Percentiles rank a stretch among this genome's conserved stretches.
Conservation (phyloP, 1,140 invertebrate species). For the Drosophila pruinosa region DNA sequence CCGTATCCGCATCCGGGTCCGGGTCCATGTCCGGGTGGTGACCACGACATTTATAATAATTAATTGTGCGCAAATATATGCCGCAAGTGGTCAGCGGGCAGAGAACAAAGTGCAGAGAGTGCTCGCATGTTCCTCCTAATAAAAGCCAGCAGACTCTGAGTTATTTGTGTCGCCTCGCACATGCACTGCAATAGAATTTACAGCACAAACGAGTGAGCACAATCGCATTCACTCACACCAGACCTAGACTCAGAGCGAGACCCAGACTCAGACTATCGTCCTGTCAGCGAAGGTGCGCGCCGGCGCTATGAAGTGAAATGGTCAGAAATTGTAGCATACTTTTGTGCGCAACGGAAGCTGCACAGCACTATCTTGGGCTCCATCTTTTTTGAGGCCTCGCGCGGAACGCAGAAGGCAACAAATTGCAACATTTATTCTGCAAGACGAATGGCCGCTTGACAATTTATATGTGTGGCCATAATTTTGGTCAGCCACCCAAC, state of each 20-base stretch:
- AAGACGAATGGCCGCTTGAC: constrained; percentile 80
- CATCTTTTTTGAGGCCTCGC: constrained; percentile 61
- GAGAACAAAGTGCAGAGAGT: constrained; percentile 20
- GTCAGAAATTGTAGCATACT: constrained; percentile 51
- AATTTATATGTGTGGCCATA: constrained; percentile 79
- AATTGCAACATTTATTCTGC: constrained; percentile 81
- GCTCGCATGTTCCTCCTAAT: constrained; percentile 42
- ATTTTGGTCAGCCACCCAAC: constrained; percentile 38
- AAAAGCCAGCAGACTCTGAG: constrained; percentile 63
- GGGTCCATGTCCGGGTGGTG: constrained; percentile 22
- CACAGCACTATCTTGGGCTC: constrained; percentile 36
- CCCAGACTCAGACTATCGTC: too few species aligned
- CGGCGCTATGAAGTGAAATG: constrained; percentile 48
- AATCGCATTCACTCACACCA: constrained; percentile 15
- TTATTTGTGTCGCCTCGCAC: constrained; percentile 68
- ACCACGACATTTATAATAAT: constrained; percentile 81
- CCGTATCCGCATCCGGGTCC: constrained; percentile 24
- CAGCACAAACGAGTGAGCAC: constrained; percentile 7
- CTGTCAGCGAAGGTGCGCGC: constrained; percentile 63
- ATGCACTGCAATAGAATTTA: constrained; percentile 69
- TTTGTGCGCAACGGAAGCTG: constrained; percentile 68
- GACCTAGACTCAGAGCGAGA: background rate
- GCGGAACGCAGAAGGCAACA: constrained; percentile 66
- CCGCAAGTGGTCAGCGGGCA: constrained; percentile 67
- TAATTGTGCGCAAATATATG: constrained; percentile 81